Percentiles rank a stretch among this genome's conserved stretches.
phyloP scores from a whole-genome alignment of 1,140 invertebrate species.

The Papilio xuthus region DNA sequence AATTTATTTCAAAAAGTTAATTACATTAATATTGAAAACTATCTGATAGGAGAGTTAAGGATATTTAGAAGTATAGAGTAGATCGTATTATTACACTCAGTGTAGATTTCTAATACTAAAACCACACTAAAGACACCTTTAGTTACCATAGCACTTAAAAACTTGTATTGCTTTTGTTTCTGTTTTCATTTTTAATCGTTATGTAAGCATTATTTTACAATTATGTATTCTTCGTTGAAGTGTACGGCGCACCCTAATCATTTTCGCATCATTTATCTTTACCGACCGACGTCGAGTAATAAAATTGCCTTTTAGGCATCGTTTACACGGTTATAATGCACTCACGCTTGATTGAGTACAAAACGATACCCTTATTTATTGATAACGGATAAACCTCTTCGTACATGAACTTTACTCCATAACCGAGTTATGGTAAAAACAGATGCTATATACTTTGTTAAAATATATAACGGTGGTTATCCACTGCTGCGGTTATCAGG shows the following conservation, averaged over 20 bases:
- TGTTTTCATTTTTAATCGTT: neutral
- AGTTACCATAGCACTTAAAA: no score
- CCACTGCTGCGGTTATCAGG: neutral
- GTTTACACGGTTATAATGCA: constrained; percentile 25
- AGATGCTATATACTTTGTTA: neutral
- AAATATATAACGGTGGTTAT: neutral
- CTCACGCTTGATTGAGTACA: constrained; percentile 25
- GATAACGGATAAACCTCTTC: neutral
- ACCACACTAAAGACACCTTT: no score
- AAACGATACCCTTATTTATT: constrained; percentile 20
- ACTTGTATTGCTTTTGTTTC: neutral
- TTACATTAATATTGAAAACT: no score
- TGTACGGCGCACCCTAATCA: constrained; percentile 16
- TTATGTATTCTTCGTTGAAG: neutral
- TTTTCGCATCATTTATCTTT: constrained; percentile 27
- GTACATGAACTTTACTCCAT: neutral
- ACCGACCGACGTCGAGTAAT: constrained; percentile 15
- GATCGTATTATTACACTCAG: no score
- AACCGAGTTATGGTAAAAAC: neutral
- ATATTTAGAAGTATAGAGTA: no score
- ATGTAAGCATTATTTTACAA: neutral
- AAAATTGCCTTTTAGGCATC: constrained; percentile 21
- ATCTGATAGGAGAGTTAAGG: no score
- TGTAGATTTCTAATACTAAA: no score
- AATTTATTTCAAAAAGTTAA: no score